Evolutionary conservation across 2,888 invertebrate species (phyloP).

Genomic region (Spatulosminthurus flaviceps): DNA sequence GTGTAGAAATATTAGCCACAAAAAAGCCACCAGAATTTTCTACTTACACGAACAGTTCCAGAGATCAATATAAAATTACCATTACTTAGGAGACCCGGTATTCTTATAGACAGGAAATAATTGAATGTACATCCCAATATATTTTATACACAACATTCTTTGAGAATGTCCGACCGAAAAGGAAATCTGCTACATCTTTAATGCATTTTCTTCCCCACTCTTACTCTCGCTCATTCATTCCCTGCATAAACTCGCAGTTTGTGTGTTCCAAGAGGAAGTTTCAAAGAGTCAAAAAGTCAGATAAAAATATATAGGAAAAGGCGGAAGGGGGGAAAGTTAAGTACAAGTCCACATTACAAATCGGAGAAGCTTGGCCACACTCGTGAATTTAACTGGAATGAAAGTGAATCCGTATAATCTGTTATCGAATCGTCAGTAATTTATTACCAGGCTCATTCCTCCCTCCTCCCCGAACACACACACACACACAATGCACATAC

Average conservation of each 20-base stretch:
- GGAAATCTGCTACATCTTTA: not conserved
- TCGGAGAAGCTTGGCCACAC: not conserved
- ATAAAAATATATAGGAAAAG: constrained; percentile 2
- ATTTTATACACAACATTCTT: too few species aligned
- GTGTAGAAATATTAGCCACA: too few species aligned
- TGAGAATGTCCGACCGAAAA: too few species aligned
- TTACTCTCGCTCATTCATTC: not conserved
- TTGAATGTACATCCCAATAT: too few species aligned
- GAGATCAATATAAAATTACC: too few species aligned
- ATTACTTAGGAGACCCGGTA: too few species aligned
- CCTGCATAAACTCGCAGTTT: not conserved
- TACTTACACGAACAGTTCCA: too few species aligned
- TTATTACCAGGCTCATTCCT: not conserved
- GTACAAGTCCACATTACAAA: not conserved
- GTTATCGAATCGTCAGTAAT: constrained; percentile 19
- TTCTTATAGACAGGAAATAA: too few species aligned
- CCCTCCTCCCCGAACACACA: too few species aligned
- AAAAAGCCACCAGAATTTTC: too few species aligned
- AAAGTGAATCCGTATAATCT: constrained; percentile 9
- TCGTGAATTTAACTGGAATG: not conserved
- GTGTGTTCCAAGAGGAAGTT: not conserved
- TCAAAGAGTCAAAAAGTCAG: not conserved
- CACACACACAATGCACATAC: not conserved
- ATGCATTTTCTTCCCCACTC: constrained; percentile 9
- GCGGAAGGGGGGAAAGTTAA: not conserved